phyloP scores from a whole-genome alignment of 2,888 invertebrate genomes.

The Cephus pulcher region DNA sequence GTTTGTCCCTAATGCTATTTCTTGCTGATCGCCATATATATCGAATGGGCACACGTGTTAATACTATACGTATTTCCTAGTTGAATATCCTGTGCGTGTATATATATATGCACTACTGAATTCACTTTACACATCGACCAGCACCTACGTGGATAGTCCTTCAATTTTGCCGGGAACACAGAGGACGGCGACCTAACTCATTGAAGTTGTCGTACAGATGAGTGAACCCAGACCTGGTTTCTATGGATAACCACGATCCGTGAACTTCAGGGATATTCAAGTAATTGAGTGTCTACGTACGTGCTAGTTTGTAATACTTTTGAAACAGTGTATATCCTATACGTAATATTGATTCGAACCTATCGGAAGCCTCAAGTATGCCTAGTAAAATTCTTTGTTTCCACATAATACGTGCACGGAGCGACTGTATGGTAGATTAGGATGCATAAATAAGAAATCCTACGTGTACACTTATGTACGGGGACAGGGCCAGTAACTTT shows the following conservation, averaged over 20 bases:
- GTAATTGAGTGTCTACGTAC: background rate
- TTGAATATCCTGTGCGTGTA: background rate
- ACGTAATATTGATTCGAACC: background rate
- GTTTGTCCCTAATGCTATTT: background rate
- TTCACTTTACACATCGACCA: background rate
- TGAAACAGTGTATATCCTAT: background rate
- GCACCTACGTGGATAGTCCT: background rate
- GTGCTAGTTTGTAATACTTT: background rate
- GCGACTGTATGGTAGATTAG: background rate
- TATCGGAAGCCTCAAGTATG: background rate
- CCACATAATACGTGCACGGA: background rate
- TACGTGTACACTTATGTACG: too few species aligned
- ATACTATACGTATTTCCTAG: background rate
- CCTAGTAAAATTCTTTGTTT: too few species aligned
- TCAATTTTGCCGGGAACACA: background rate
- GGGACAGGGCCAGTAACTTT: background rate
- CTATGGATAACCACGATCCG: background rate
- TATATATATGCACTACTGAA: background rate
- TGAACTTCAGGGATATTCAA: background rate
- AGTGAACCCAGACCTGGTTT: background rate
- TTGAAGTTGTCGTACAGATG: background rate
- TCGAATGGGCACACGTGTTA: background rate
- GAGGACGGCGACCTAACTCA: background rate
- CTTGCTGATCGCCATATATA: background rate
- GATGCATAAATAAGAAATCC: background rate